These are phyloP conservation scores for pig (Sus scrofa) DNA, from an alignment of 2,113 vertebrate species.

Conservation along the genomic window DNA sequence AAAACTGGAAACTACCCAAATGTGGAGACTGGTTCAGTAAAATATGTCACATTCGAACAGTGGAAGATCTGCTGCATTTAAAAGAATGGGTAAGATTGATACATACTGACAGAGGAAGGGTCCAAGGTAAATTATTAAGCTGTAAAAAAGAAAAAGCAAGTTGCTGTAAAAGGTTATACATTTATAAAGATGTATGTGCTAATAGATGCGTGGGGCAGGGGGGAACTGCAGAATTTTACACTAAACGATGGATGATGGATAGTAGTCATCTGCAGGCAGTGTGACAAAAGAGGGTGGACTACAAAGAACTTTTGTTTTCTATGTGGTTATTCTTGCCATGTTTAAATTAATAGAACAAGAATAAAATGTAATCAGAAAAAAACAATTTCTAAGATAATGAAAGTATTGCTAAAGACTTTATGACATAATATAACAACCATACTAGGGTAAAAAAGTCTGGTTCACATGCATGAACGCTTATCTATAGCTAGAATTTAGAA, in stretches of 20 bases:
- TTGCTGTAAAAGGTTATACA: background rate
- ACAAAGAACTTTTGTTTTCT: background rate
- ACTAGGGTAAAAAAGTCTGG: background rate
- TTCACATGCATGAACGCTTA: background rate
- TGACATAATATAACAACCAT: background rate
- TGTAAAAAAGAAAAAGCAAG: slow-evolving; percentile 22
- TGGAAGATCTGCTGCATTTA: background rate
- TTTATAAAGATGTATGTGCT: background rate
- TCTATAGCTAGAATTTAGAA: slow-evolving; percentile 42
- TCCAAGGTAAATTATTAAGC: background rate
- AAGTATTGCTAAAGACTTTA: background rate
- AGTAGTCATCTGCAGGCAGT: background rate
- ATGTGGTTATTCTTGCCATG: background rate
- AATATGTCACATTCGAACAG: background rate
- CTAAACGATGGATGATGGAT: background rate
- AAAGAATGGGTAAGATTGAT: background rate
- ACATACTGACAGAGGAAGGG: background rate
- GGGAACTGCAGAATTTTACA: background rate
- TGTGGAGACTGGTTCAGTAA: slow-evolving; percentile 5
- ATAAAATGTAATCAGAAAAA: slow-evolving; percentile 41
- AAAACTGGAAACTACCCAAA: slow-evolving; percentile 75
- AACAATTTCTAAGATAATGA: slow-evolving; percentile 25
- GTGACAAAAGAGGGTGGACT: background rate
- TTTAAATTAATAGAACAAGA: slow-evolving; percentile 35
- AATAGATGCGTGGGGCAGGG: background rate